Evolutionary conservation across 2,113 vertebrate species (phyloP).

Genomic region (Micronisus gabar): DNA sequence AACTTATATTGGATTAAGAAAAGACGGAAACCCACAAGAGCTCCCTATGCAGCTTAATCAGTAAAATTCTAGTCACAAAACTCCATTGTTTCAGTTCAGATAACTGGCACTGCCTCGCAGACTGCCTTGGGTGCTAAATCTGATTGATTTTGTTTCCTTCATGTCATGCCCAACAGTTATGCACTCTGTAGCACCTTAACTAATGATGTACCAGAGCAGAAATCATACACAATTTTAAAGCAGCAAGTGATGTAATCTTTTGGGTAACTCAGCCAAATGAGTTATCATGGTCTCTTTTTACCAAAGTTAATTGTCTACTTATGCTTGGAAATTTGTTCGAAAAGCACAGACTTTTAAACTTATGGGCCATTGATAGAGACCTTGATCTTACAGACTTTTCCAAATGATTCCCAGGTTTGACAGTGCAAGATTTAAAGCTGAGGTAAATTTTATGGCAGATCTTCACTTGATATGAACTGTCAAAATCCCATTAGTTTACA

Average conservation of each 20-base stretch:
- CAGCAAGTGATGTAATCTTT: background rate
- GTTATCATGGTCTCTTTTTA: background rate
- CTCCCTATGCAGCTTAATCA: background rate
- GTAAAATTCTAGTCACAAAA: conserved; percentile 21
- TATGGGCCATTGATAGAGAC: background rate
- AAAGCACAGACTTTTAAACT: background rate
- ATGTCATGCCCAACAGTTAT: background rate
- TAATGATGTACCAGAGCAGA: background rate
- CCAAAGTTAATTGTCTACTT: background rate
- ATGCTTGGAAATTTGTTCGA: background rate
- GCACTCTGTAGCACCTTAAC: background rate
- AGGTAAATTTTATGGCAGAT: background rate
- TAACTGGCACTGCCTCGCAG: background rate
- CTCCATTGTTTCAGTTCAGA: background rate
- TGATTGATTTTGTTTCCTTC: conserved; percentile 16
- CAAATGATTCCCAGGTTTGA: background rate
- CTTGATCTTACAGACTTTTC: background rate
- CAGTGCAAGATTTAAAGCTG: background rate
- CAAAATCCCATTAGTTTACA: background rate
- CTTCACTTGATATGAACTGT: background rate
- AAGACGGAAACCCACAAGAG: background rate
- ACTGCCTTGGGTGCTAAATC: background rate
- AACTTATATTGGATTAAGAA: conserved; percentile 21
- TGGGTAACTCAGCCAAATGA: background rate
- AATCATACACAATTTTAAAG: background rate